These are phyloP conservation scores for Falcaria lacertinaria DNA, from an alignment of 2,888 invertebrate species.

Conservation along the genomic window DNA sequence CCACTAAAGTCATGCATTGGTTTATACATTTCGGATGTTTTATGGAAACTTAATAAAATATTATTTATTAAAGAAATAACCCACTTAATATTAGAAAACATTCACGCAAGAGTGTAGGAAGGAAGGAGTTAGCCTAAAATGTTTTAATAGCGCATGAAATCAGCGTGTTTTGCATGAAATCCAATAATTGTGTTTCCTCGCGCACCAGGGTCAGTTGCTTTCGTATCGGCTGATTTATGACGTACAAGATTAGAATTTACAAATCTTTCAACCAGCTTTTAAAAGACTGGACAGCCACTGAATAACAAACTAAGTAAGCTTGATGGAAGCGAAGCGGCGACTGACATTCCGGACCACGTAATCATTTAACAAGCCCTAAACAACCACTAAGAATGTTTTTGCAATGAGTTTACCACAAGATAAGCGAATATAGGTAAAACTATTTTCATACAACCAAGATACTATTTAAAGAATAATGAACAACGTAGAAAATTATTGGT, in stretches of 20 bases:
- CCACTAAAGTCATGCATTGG: too few relatives aligned
- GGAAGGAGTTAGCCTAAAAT: conserved; percentile 9
- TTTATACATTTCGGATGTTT: too few relatives aligned
- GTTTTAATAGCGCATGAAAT: conserved; percentile 12
- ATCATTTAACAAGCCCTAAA: too few relatives aligned
- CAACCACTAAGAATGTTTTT: too few relatives aligned
- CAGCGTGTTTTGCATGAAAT: conserved; percentile 3
- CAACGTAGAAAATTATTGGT: too few relatives aligned
- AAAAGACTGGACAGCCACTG: background rate
- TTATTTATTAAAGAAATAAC: background rate
- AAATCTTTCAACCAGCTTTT: background rate
- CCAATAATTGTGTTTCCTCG: conserved; percentile 14
- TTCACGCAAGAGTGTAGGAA: conserved; percentile 9
- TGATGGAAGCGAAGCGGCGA: background rate
- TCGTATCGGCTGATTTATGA: conserved; percentile 9
- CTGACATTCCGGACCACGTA: too few relatives aligned
- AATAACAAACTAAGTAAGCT: background rate
- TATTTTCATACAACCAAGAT: too few relatives aligned
- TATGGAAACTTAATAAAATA: too few relatives aligned
- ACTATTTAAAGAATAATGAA: too few relatives aligned
- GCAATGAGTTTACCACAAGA: too few relatives aligned
- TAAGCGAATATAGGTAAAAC: too few relatives aligned
- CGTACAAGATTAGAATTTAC: conserved; percentile 9
- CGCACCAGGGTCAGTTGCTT: conserved; percentile 17
- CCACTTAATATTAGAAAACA: background rate